phyloP scores from a whole-genome alignment of 1,140 invertebrate species.

The Sipha flava region DNA sequence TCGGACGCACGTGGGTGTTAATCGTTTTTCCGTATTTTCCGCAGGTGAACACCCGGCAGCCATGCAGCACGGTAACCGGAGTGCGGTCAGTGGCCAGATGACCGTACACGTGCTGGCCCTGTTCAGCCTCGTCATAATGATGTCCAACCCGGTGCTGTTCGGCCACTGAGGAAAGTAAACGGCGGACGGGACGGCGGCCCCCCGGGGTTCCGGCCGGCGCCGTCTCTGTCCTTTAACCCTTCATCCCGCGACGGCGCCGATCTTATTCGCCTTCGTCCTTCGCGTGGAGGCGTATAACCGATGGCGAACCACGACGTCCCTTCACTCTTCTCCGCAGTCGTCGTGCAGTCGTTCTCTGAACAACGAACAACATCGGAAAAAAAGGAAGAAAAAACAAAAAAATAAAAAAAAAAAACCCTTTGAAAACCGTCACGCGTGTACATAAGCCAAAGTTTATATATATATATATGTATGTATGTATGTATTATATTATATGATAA shows the following conservation, averaged over 20 bases:
- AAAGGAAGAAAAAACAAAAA: too few relatives aligned
- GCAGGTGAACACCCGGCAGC: slow-evolving; percentile 55
- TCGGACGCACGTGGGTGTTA: too few relatives aligned
- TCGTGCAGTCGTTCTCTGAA: neutral
- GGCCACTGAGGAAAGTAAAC: slow-evolving; percentile 8
- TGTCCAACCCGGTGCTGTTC: slow-evolving; percentile 21
- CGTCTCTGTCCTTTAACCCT: neutral
- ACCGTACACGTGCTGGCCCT: slow-evolving; percentile 30
- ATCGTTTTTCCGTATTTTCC: neutral
- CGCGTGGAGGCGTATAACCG: too few relatives aligned
- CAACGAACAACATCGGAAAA: too few relatives aligned
- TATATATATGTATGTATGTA: too few relatives aligned
- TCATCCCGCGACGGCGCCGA: too few relatives aligned
- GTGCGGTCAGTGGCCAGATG: slow-evolving; percentile 44
- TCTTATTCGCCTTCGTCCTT: too few relatives aligned
- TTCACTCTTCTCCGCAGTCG: neutral
- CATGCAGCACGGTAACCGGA: slow-evolving; percentile 55
- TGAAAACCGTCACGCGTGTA: too few relatives aligned
- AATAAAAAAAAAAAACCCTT: too few relatives aligned
- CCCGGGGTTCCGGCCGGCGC: neutral
- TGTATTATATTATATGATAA: too few relatives aligned
- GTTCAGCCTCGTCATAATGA: slow-evolving; percentile 17
- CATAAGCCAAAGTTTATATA: too few relatives aligned
- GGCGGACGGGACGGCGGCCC: neutral
- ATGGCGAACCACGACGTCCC: too few relatives aligned